These are phyloP conservation scores for Clupea harengus DNA, from an alignment of 2,113 vertebrate genomes.

Conservation along the genomic window DNA sequence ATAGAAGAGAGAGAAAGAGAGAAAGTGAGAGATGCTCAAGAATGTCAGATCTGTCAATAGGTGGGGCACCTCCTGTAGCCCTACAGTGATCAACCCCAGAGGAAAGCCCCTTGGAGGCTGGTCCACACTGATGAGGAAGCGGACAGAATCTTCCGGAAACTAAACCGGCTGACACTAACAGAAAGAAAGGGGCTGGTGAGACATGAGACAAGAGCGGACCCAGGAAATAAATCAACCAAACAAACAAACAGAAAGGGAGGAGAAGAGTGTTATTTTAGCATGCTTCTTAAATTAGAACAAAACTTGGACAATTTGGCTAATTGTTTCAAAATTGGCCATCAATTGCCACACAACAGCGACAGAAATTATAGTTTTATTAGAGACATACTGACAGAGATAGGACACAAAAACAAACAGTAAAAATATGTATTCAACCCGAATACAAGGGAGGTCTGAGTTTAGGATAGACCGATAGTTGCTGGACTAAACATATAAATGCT, in stretches of 20 bases:
- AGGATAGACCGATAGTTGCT: slow-evolving; percentile 70
- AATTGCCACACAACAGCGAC: slow-evolving; percentile 41
- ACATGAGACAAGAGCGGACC: neutral
- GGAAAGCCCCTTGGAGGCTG: neutral
- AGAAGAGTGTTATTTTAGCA: slow-evolving; percentile 46
- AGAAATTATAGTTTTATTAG: slow-evolving; percentile 25
- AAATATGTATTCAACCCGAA: slow-evolving; percentile 39
- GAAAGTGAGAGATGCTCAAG: slow-evolving; percentile 13
- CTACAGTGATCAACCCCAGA: neutral
- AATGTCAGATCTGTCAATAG: neutral
- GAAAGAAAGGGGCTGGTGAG: neutral
- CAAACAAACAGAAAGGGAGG: neutral
- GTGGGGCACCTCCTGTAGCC: neutral
- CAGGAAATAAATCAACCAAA: slow-evolving; percentile 11
- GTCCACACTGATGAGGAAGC: neutral
- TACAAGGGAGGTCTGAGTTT: slow-evolving; percentile 43
- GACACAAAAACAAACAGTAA: slow-evolving; percentile 15
- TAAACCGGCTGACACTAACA: neutral
- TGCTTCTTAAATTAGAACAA: slow-evolving; percentile 50
- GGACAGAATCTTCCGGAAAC: neutral
- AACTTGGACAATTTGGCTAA: slow-evolving; percentile 24
- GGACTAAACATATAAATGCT: slow-evolving; percentile 21
- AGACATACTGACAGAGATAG: slow-evolving; percentile 15
- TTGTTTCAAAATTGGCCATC: slow-evolving; percentile 32
- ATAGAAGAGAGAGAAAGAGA: slow-evolving; percentile 12